These are phyloP conservation scores for Magallana gigas DNA, from an alignment of 1,140 invertebrate genomes.

Conservation along the genomic window DNA sequence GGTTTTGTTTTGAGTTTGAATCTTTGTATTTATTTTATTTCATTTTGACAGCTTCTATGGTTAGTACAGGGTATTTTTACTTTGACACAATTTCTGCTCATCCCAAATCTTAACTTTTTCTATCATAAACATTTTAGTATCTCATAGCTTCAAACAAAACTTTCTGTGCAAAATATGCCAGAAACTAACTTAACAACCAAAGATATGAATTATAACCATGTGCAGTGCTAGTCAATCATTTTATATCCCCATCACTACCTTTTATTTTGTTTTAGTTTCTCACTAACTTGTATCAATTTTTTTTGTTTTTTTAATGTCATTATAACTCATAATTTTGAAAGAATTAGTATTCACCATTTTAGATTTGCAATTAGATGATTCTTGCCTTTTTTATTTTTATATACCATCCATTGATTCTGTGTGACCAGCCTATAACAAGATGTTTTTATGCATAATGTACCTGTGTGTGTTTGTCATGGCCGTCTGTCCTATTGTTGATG, in stretches of 20 bases:
- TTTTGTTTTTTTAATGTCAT: not conserved
- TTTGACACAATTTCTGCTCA: not conserved
- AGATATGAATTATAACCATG: not conserved
- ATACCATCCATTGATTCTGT: not conserved
- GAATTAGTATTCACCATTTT: constrained; percentile 7
- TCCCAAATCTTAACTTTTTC: not conserved
- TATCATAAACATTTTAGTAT: not conserved
- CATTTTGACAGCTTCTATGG: not conserved
- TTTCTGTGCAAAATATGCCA: not conserved
- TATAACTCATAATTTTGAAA: constrained; percentile 22
- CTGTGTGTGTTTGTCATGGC: not conserved
- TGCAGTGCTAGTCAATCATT: not conserved
- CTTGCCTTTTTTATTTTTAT: constrained; percentile 35
- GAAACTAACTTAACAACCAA: not conserved
- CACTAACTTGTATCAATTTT: not conserved
- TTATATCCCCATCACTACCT: not conserved
- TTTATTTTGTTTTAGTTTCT: constrained; percentile 16
- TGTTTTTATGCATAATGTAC: constrained; percentile 29
- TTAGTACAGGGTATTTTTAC: not conserved
- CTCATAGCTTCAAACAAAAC: not conserved
- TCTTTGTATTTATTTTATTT: not conserved
- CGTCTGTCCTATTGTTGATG: not conserved
- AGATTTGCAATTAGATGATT: constrained; percentile 31
- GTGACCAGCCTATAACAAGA: not conserved
- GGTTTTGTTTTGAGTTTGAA: not conserved